phyloP scores from a whole-genome alignment of 2,113 vertebrate genomes.

The Apodemus speciosus region DNA sequence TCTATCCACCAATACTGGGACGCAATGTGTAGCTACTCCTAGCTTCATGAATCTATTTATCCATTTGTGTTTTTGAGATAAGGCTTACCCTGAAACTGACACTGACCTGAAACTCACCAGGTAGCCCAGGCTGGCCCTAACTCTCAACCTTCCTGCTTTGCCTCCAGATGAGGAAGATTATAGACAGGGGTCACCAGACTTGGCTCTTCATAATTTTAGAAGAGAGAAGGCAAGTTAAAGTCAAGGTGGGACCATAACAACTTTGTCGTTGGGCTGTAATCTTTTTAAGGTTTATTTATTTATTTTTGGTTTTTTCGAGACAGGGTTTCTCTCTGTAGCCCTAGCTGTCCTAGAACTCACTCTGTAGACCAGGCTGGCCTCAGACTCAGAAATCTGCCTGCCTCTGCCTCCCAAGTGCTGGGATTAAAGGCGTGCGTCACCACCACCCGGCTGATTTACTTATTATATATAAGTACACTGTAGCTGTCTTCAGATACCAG shows the following conservation, averaged over 20 bases:
- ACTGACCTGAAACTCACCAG: not conserved
- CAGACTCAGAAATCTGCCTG: no score
- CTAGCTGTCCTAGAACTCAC: no score
- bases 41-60: not conserved
- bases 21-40: not conserved
- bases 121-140: not conserved
- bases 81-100: not conserved
- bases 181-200: not conserved
- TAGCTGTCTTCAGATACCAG: no score
- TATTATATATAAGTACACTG: no score
- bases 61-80: not conserved
- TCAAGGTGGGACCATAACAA: not conserved
- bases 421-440: no score
- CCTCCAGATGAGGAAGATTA: not conserved
- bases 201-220: not conserved
- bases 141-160: no score
- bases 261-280: not conserved
- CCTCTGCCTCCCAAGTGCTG: no score
- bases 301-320: no score
- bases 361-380: no score
- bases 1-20: not conserved
- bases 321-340: no score
- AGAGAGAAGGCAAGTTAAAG: slow-evolving; percentile 19
- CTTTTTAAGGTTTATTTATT: no score
- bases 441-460: no score